A percentile compares a stretch with the other conserved stretches of the same genome.
Evolutionary conservation across 2,888 invertebrate species (phyloP).

Genomic region (Mesoligia furuncula): DNA sequence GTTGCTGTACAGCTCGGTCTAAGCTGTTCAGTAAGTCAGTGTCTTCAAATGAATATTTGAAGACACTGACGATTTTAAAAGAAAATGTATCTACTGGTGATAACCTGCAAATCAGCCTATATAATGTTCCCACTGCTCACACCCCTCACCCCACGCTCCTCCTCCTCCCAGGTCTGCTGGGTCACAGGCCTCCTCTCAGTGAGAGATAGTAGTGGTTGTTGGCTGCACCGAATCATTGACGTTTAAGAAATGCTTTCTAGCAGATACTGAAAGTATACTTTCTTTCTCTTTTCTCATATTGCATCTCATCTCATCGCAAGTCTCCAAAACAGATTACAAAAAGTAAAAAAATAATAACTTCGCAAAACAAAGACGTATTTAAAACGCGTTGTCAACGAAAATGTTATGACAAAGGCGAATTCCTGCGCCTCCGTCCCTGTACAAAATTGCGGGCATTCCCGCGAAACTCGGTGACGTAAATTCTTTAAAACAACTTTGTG

Average conservation of each 20-base stretch:
- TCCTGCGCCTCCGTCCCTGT: slow-evolving; percentile 54
- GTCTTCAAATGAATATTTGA: too few species aligned
- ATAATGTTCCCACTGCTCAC: background rate
- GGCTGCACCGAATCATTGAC: background rate
- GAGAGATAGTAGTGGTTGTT: background rate
- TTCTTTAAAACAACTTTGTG: slow-evolving; percentile 71
- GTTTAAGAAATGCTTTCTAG: background rate
- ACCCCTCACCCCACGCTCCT: too few species aligned
- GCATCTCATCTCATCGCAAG: slow-evolving; percentile 14
- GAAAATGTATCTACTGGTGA: background rate
- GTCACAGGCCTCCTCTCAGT: background rate
- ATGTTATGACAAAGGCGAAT: slow-evolving; percentile 70
- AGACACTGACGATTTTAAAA: background rate
- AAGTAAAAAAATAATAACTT: slow-evolving; percentile 48
- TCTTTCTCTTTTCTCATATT: background rate
- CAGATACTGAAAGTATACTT: background rate
- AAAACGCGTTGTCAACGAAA: slow-evolving; percentile 64
- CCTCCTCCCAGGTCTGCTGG: background rate
- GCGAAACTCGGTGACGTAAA: slow-evolving; percentile 61
- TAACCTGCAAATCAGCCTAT: background rate
- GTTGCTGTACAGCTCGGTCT: background rate
- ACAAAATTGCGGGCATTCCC: slow-evolving; percentile 68
- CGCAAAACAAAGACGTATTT: slow-evolving; percentile 59
- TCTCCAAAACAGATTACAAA: slow-evolving; percentile 6
- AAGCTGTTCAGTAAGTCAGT: background rate